phyloP scores from a whole-genome alignment of 2,888 invertebrate species.

The Archaeoteleia sp. region DNA sequence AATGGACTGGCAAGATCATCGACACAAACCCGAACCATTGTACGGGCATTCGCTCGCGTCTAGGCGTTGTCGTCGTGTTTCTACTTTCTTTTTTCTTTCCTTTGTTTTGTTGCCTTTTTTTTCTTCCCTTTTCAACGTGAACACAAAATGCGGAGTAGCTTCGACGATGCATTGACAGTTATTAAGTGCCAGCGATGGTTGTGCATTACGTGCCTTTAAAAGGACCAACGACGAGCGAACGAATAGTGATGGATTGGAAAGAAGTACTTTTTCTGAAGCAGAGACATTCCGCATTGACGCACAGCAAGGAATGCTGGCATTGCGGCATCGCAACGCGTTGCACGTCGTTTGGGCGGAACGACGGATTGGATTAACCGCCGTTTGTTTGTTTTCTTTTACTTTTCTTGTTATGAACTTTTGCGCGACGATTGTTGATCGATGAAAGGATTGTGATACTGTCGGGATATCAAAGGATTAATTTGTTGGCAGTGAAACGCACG shows the following conservation, averaged over 20 bases:
- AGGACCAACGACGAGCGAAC: constrained; percentile 17
- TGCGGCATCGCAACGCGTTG: constrained; percentile 47
- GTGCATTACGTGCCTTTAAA: constrained; percentile 32
- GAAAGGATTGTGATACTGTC: constrained; percentile 9
- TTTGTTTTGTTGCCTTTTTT: not conserved
- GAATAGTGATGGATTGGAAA: constrained; percentile 48
- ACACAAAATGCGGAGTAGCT: constrained; percentile 2
- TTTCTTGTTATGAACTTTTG: constrained; percentile 24
- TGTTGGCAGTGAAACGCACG: constrained; percentile 35
- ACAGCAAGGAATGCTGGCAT: constrained; percentile 40
- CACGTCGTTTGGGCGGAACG: constrained; percentile 51
- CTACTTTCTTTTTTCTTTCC: constrained; percentile 6
- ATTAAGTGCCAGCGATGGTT: constrained; percentile 36
- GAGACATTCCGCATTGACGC: constrained; percentile 37
- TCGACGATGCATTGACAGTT: constrained; percentile 8
- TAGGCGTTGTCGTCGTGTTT: constrained; percentile 43
- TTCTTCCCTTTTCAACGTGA: constrained; percentile 1
- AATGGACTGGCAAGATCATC: constrained; percentile 28
- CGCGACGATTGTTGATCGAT: not conserved
- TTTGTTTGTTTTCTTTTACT: constrained; percentile 30
- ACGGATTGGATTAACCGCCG: constrained; percentile 50
- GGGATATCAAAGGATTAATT: constrained; percentile 19
- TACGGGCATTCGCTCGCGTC: constrained; percentile 15
- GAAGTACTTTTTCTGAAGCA: constrained; percentile 25
- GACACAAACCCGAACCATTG: constrained; percentile 2